phyloP scores from a whole-genome alignment of 2,797 vertebrate genomes.

The Harpagifer antarcticus region DNA sequence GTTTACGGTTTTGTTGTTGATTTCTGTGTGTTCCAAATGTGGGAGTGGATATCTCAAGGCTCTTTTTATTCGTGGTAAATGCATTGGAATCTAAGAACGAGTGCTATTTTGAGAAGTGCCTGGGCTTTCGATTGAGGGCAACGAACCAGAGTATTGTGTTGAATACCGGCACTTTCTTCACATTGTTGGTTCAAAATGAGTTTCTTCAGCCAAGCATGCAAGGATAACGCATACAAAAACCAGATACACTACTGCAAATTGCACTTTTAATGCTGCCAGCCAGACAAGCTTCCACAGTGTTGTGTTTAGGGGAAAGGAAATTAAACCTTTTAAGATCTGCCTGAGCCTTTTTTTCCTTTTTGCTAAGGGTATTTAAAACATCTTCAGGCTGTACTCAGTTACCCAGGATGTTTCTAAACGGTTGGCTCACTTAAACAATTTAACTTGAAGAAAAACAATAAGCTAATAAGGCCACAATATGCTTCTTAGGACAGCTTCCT shows the following conservation, averaged over 20 bases:
- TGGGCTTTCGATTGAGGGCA: slow-evolving; percentile 37
- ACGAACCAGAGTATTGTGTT: slow-evolving; percentile 46
- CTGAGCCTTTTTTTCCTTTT: background rate
- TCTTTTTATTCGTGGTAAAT: slow-evolving; percentile 23
- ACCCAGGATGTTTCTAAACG: background rate
- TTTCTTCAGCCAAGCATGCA: slow-evolving; percentile 64
- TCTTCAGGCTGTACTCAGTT: background rate
- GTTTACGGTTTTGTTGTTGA: background rate
- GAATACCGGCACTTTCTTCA: slow-evolving; percentile 48
- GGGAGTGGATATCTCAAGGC: background rate
- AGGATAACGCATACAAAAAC: slow-evolving; percentile 11
- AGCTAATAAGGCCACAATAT: background rate
- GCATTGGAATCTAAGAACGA: slow-evolving; percentile 27
- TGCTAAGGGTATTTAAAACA: slow-evolving; percentile 21
- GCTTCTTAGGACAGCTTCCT: background rate
- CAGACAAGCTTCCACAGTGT: background rate
- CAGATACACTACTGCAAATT: slow-evolving; percentile 28
- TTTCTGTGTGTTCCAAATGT: slow-evolving; percentile 15
- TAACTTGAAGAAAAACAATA: background rate
- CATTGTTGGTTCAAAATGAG: slow-evolving; percentile 64
- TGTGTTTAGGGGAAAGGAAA: slow-evolving; percentile 23
- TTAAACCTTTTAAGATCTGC: slow-evolving; percentile 8
- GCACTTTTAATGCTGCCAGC: slow-evolving; percentile 17
- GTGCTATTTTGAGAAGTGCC: slow-evolving; percentile 29
- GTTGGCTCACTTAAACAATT: background rate